These are phyloP conservation scores for Arge pagana DNA, from an alignment of 2,888 invertebrate species.

Conservation along the genomic window DNA sequence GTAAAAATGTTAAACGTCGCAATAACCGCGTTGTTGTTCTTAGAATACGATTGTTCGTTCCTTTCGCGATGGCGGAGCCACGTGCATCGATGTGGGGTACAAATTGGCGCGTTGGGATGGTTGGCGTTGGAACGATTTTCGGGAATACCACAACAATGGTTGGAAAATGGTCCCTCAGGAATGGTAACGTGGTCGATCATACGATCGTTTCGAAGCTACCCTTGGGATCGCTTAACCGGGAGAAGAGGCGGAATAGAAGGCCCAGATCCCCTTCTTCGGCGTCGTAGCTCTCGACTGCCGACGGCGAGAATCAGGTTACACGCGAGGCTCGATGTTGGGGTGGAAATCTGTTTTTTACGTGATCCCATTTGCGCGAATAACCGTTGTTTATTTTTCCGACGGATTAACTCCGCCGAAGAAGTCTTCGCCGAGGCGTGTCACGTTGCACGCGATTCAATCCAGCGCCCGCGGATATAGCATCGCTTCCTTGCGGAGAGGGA, in stretches of 20 bases:
- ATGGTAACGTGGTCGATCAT: conserved; percentile 57
- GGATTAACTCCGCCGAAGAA: conserved; percentile 4
- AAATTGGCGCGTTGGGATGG: conserved; percentile 2
- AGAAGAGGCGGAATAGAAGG: conserved; percentile 28
- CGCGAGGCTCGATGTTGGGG: conserved; percentile 34
- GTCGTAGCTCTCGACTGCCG: conserved; percentile 33
- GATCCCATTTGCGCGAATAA: conserved; percentile 51
- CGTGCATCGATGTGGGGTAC: neutral
- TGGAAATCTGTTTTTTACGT: conserved; percentile 54
- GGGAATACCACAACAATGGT: conserved; percentile 21
- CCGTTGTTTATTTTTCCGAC: conserved; percentile 45
- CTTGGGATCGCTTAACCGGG: conserved; percentile 52
- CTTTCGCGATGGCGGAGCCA: too few species aligned
- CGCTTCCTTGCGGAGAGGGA: too few species aligned
- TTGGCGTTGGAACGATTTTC: conserved; percentile 11
- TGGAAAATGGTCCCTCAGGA: conserved; percentile 50
- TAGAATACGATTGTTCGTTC: too few species aligned
- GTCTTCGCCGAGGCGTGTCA: neutral
- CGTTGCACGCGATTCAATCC: conserved; percentile 15
- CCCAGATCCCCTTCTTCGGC: conserved; percentile 24
- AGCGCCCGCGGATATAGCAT: too few species aligned
- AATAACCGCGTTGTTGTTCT: too few species aligned
- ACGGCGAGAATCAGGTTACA: conserved; percentile 37
- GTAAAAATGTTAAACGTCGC: too few species aligned
- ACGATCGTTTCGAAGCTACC: conserved; percentile 54